These are phyloP conservation scores for Corythoichthys intestinalis DNA, from an alignment of 2,113 vertebrate species.

Conservation along the genomic window DNA sequence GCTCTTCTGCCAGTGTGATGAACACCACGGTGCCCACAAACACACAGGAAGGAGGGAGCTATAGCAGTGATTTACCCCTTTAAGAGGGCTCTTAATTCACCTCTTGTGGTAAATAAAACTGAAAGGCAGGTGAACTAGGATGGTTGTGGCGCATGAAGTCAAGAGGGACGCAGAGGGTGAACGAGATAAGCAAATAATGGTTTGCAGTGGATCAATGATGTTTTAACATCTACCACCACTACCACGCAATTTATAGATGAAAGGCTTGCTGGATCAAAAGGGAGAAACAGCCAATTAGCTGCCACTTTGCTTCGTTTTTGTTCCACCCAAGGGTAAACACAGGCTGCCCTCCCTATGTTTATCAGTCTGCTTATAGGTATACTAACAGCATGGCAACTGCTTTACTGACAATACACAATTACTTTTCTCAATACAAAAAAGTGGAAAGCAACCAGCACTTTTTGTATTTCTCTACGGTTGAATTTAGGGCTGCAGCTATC, in stretches of 20 bases:
- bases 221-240: slow-evolving; percentile 27
- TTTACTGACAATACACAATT: neutral
- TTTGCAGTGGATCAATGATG: slow-evolving; percentile 28
- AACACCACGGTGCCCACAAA: slow-evolving; percentile 36
- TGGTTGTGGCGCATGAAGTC: neutral
- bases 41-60: slow-evolving; percentile 29
- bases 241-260: slow-evolving; percentile 51
- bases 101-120: slow-evolving; percentile 33
- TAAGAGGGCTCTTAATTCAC: slow-evolving; percentile 32
- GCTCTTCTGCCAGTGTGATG: slow-evolving; percentile 27
- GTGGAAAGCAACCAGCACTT: neutral
- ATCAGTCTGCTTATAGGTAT: slow-evolving; percentile 12
- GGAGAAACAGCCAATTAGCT: slow-evolving; percentile 43
- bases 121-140: neutral
- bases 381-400: neutral
- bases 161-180: neutral
- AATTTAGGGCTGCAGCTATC: no score
- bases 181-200: slow-evolving; percentile 18
- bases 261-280: slow-evolving; percentile 52
- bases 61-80: slow-evolving; percentile 41
- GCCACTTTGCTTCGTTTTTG: slow-evolving; percentile 37
- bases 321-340: slow-evolving; percentile 22
- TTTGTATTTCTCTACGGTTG: neutral
- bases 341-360: neutral
- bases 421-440: neutral